Conservation (phyloP, 2,888 invertebrate genomes). For the Rhabditoides inermis region DNA sequence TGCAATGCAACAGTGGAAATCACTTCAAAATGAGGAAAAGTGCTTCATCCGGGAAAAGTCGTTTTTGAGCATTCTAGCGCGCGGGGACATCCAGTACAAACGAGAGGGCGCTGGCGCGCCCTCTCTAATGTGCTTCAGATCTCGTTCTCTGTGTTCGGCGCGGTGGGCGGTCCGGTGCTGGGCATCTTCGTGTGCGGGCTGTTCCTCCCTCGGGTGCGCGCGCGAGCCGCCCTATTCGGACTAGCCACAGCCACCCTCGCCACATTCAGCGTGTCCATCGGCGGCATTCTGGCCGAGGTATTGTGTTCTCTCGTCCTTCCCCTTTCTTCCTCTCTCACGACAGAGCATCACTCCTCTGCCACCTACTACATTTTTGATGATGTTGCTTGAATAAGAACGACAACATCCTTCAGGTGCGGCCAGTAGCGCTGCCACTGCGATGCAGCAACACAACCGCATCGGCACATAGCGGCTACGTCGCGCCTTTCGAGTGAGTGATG, state of each 20-base stretch:
- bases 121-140: conserved; percentile 18
- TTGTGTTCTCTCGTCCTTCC: conserved; percentile 7
- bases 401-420: conserved; percentile 18
- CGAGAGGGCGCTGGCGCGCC: too few relatives aligned
- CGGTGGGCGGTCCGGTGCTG: conserved; percentile 44
- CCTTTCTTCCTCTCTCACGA: conserved; percentile 13
- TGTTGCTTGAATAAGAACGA: too few relatives aligned
- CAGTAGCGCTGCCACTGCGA: conserved; percentile 8
- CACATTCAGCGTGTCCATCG: conserved; percentile 71
- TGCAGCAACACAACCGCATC: conserved; percentile 10
- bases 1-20: too few relatives aligned
- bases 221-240: conserved; percentile 66
- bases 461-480: too few relatives aligned
- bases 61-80: too few relatives aligned
- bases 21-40: too few relatives aligned
- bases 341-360: conserved; percentile 4
- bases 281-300: conserved; percentile 26
- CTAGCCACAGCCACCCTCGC: conserved; percentile 64
- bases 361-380: too few relatives aligned
- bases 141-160: conserved; percentile 44
- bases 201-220: conserved; percentile 36
- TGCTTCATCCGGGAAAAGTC: too few relatives aligned
- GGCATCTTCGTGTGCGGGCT: conserved; percentile 41
- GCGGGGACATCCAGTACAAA: too few relatives aligned
- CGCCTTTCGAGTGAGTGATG: too few relatives aligned